A percentile compares a stretch with the other conserved stretches of the same genome.
phyloP scores from a whole-genome alignment of 1,140 invertebrate species.

The Drosophila kurseongensis region DNA sequence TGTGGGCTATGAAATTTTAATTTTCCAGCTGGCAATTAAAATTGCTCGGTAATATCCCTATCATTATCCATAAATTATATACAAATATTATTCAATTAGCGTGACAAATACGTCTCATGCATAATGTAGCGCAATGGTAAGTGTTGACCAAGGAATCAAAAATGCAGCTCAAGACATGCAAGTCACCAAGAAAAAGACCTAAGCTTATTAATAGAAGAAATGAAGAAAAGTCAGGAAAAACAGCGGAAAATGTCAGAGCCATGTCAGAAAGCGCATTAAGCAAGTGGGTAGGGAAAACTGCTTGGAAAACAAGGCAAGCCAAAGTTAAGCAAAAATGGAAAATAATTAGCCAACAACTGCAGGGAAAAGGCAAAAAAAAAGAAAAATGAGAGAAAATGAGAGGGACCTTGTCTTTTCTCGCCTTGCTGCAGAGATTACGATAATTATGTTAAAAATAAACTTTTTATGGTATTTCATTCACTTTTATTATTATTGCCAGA shows the following conservation, averaged over 20 bases:
- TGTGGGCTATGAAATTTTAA: constrained; percentile 3
- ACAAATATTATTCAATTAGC: constrained; percentile 70
- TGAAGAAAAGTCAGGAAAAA: constrained; percentile 36
- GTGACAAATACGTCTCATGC: constrained; percentile 52
- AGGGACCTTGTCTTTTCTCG: constrained; percentile 8
- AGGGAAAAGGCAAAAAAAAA: constrained; percentile 4
- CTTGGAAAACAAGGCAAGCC: constrained; percentile 32
- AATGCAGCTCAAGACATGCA: constrained; percentile 28
- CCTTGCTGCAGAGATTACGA: constrained; percentile 21
- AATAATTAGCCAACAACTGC: constrained; percentile 71
- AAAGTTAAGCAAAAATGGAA: constrained; percentile 64
- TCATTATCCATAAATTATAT: constrained; percentile 32
- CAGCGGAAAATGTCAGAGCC: constrained; percentile 53
- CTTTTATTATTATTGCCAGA: constrained; percentile 30
- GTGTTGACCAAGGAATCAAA: constrained; percentile 10
- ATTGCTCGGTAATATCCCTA: neutral
- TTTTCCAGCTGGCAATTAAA: neutral
- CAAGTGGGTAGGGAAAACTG: constrained; percentile 15
- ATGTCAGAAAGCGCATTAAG: constrained; percentile 61
- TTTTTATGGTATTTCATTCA: constrained; percentile 55
- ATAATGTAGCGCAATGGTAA: constrained; percentile 50
- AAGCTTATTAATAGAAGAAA: constrained; percentile 45
- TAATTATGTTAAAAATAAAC: constrained; percentile 56
- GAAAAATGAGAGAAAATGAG: neutral
- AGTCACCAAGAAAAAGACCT: constrained; percentile 9